These are phyloP conservation scores for Drosophila imparisetae DNA, from an alignment of 2,888 invertebrate species.

Conservation along the genomic window DNA sequence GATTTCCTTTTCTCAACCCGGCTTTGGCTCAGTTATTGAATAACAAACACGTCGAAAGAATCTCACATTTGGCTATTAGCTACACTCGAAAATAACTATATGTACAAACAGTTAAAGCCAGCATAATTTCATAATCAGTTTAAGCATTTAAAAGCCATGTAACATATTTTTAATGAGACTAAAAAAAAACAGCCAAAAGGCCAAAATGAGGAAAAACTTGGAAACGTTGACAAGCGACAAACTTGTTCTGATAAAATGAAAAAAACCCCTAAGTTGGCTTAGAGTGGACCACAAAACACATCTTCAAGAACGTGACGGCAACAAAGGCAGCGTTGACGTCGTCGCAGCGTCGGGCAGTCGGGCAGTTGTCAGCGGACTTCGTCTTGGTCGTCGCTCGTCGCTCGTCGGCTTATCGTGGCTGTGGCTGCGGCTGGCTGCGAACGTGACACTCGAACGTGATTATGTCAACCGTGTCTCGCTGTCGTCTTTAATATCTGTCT, in stretches of 20 bases:
- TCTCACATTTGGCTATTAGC: not conserved
- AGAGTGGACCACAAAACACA: constrained; percentile 34
- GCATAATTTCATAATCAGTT: constrained; percentile 70
- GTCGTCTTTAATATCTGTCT: constrained; percentile 50
- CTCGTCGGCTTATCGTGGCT: constrained; percentile 55
- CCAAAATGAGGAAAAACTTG: constrained; percentile 28
- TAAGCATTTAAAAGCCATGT: constrained; percentile 67
- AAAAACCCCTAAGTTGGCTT: not conserved
- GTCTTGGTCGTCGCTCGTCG: constrained; percentile 29
- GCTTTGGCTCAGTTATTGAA: constrained; percentile 5
- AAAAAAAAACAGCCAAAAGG: constrained; percentile 17
- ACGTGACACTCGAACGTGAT: constrained; percentile 81
- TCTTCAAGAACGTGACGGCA: constrained; percentile 71
- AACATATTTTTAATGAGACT: constrained; percentile 79
- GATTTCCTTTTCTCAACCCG: constrained; percentile 34
- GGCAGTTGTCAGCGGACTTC: constrained; percentile 11
- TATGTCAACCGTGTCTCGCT: constrained; percentile 71
- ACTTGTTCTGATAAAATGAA: constrained; percentile 60
- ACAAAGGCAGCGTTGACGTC: constrained; percentile 55
- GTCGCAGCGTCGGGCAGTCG: not conserved
- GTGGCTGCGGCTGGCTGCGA: constrained; percentile 28
- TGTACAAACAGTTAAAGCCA: constrained; percentile 68
- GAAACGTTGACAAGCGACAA: constrained; percentile 42
- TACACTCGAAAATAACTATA: constrained; percentile 59
- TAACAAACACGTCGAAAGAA: not conserved